A percentile compares a stretch with the other conserved stretches of the same genome.
These are phyloP conservation scores for Melanotaenia trifasciata DNA, from an alignment of 2,797 vertebrate species.

Conservation along the genomic window DNA sequence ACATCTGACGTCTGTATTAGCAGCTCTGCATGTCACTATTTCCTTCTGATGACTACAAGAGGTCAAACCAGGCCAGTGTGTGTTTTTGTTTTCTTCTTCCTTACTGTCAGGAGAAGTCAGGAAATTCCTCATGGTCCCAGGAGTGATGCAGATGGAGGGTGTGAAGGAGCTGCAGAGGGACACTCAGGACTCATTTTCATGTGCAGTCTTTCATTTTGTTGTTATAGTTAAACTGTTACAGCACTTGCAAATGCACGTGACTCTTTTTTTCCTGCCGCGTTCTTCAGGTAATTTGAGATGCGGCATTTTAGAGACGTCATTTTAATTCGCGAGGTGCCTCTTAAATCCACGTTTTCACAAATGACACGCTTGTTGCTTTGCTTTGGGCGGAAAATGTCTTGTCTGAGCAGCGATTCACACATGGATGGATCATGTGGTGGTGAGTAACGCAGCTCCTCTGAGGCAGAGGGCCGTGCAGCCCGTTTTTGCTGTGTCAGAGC, in stretches of 20 bases:
- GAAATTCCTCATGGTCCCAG: constrained; percentile 69
- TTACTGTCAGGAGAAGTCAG: constrained; percentile 66
- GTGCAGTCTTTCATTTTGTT: not conserved
- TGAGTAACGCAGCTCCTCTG: not conserved
- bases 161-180: constrained; percentile 44
- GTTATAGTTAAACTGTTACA: not conserved
- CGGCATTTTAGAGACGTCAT: too few species aligned
- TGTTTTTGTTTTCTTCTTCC: constrained; percentile 37
- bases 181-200: not conserved
- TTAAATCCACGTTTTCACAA: not conserved
- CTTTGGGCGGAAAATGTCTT: not conserved
- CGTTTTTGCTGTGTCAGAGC: too few species aligned
- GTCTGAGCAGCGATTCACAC: too few species aligned
- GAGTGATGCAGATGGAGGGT: constrained; percentile 9
- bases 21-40: constrained; percentile 36
- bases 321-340: not conserved
- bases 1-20: constrained; percentile 36
- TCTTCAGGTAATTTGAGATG: not conserved
- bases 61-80: constrained; percentile 54
- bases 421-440: too few species aligned
- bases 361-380: not conserved
- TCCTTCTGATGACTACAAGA: constrained; percentile 1
- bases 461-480: too few species aligned
- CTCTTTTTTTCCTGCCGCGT: not conserved
- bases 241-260: not conserved